These are phyloP conservation scores for Philereme vetulata DNA, from an alignment of 2,888 invertebrate genomes.

Conservation along the genomic window DNA sequence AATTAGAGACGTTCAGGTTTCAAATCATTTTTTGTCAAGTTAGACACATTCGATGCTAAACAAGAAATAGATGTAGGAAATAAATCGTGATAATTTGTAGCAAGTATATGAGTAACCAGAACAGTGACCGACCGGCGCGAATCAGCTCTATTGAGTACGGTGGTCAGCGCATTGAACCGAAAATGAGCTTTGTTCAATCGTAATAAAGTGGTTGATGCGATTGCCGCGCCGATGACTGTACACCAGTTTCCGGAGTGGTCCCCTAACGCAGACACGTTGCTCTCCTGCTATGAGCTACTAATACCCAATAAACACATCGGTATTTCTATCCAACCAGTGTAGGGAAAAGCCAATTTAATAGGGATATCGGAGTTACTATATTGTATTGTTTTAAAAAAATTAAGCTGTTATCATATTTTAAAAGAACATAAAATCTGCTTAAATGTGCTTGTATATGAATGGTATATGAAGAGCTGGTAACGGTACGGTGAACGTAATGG, in stretches of 20 bases:
- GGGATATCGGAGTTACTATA: too few species aligned
- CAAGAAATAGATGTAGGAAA: conserved; percentile 35
- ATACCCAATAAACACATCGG: conserved; percentile 38
- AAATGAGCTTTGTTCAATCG: conserved; percentile 25
- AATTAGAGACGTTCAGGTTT: too few species aligned
- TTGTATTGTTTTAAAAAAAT: too few species aligned
- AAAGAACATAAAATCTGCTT: too few species aligned
- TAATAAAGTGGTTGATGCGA: conserved; percentile 31
- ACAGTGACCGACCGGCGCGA: conserved; percentile 78
- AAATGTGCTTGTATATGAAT: too few species aligned
- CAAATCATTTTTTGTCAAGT: too few species aligned
- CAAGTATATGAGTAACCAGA: conserved; percentile 66
- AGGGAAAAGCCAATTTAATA: background rate
- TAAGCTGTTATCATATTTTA: too few species aligned
- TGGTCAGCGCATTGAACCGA: conserved; percentile 32
- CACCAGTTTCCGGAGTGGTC: conserved; percentile 75
- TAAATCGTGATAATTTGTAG: conserved; percentile 38
- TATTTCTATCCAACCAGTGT: conserved; percentile 14
- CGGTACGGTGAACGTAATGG: too few species aligned
- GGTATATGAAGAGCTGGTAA: too few species aligned
- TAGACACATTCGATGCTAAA: too few species aligned
- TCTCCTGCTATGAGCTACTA: conserved; percentile 47
- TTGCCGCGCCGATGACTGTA: conserved; percentile 37
- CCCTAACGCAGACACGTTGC: conserved; percentile 63
- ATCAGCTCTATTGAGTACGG: conserved; percentile 74